phyloP scores from a whole-genome alignment of 2,113 vertebrate species.

The Ursus arctos region DNA sequence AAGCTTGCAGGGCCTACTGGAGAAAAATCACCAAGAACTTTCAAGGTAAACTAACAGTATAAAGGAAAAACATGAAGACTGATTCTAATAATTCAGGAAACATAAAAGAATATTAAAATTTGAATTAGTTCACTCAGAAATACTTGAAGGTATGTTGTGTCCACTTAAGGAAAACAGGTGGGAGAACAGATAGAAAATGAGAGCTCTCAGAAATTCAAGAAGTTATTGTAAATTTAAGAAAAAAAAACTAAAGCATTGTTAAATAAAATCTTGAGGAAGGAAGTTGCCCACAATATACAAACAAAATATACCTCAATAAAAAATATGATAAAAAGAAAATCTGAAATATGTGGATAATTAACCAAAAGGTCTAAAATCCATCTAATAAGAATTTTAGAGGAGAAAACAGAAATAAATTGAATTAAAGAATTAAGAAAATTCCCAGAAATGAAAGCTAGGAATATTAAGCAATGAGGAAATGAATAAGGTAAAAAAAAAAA shows the following conservation, averaged over 20 bases:
- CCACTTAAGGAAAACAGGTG: neutral
- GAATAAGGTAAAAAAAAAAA: neutral
- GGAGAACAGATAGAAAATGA: neutral
- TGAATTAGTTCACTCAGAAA: neutral
- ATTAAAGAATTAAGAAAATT: neutral
- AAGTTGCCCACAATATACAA: neutral
- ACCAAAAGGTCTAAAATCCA: neutral
- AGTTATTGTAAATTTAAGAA: neutral
- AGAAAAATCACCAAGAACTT: neutral
- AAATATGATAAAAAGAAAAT: neutral
- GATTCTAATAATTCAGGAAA: neutral
- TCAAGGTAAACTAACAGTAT: neutral
- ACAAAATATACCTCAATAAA: neutral
- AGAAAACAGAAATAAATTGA: neutral
- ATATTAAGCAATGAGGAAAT: neutral
- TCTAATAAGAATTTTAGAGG: neutral
- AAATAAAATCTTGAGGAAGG: neutral
- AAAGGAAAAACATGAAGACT: neutral
- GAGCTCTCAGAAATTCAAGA: neutral
- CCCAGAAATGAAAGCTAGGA: neutral
- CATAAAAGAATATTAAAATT: neutral
- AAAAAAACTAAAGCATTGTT: neutral
- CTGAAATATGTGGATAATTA: neutral
- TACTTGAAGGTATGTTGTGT: neutral
- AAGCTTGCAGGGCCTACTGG: neutral